Evolutionary conservation across 2,888 invertebrate species (phyloP).

Genomic region (Orthosia incerta): DNA sequence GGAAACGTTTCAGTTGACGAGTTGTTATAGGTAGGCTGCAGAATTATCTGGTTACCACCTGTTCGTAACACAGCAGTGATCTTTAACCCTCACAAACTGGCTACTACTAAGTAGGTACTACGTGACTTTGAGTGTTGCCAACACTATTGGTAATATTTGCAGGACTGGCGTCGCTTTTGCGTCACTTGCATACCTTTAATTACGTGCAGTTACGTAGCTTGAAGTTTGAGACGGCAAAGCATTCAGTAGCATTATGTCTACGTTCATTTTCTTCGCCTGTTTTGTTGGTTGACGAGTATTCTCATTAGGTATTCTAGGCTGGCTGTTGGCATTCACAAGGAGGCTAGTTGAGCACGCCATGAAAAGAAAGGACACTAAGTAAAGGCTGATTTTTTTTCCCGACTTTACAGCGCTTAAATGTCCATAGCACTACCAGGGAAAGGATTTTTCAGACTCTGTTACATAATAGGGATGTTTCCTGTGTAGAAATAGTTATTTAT

Average conservation of each 20-base stretch:
- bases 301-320: slow-evolving; percentile 42
- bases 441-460: not conserved
- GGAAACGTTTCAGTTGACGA: not conserved
- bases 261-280: slow-evolving; percentile 14
- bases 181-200: slow-evolving; percentile 40
- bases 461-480: too few species aligned
- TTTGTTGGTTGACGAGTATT: slow-evolving; percentile 25
- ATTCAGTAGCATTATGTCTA: slow-evolving; percentile 24
- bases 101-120: slow-evolving; percentile 25
- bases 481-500: too few species aligned
- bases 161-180: slow-evolving; percentile 32
- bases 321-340: not conserved
- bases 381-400: not conserved
- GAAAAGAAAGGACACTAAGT: not conserved
- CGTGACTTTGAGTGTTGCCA: slow-evolving; percentile 34
- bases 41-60: slow-evolving; percentile 4
- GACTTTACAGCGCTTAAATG: not conserved
- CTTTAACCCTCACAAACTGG: slow-evolving; percentile 29
- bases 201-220: slow-evolving; percentile 40
- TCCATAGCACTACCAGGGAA: not conserved
- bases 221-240: slow-evolving; percentile 7
- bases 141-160: slow-evolving; percentile 43
- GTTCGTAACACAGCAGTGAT: slow-evolving; percentile 12
- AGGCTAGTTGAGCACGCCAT: not conserved
- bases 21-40: not conserved